phyloP scores from a whole-genome alignment of 2,888 invertebrate species.

The Gymnoscelis rufifasciata region DNA sequence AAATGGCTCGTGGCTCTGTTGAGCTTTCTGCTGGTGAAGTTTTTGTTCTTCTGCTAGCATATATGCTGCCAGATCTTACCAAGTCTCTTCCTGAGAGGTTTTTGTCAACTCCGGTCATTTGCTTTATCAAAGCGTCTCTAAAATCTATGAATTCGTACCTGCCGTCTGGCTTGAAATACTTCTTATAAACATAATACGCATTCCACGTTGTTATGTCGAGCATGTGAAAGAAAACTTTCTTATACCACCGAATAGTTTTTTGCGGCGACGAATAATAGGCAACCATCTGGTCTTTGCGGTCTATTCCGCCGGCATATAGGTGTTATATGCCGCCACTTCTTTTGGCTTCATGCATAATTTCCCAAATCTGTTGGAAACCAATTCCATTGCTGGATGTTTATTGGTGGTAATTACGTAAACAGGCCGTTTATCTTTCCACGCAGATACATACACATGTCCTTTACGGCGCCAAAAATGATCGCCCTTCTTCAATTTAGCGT shows the following conservation, averaged over 20 bases:
- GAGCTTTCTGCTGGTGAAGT: constrained; percentile 1
- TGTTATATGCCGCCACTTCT: constrained; percentile 5
- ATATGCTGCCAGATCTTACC: constrained; percentile 11
- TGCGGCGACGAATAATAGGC: constrained; percentile 20
- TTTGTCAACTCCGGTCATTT: constrained; percentile 3
- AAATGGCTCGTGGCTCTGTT: constrained; percentile 1
- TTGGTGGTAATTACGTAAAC: constrained; percentile 2
- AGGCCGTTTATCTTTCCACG: constrained; percentile 7
- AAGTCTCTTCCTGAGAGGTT: constrained; percentile 1
- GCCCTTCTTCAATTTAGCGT: constrained; percentile 4
- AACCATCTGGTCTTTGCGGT: constrained; percentile 18
- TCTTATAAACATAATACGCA: constrained; percentile 5
- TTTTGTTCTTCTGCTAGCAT: constrained; percentile 11
- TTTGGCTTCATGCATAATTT: constrained; percentile 4
- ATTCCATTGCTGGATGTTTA: constrained; percentile 4
- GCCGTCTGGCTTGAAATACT: constrained; percentile 6
- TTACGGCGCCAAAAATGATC: constrained; percentile 11
- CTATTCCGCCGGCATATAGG: constrained; percentile 19
- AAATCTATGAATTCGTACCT: constrained; percentile 11
- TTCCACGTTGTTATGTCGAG: not conserved
- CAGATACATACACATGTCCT: constrained; percentile 6
- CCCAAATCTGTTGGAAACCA: constrained; percentile 5
- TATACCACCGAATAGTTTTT: constrained; percentile 23
- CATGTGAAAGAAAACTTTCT: constrained; percentile 18
- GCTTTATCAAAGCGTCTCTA: constrained; percentile 3